Percentiles rank a stretch among this genome's conserved stretches.
phyloP scores from a whole-genome alignment of 2,113 vertebrate species.

The Xiphophorus maculatus region DNA sequence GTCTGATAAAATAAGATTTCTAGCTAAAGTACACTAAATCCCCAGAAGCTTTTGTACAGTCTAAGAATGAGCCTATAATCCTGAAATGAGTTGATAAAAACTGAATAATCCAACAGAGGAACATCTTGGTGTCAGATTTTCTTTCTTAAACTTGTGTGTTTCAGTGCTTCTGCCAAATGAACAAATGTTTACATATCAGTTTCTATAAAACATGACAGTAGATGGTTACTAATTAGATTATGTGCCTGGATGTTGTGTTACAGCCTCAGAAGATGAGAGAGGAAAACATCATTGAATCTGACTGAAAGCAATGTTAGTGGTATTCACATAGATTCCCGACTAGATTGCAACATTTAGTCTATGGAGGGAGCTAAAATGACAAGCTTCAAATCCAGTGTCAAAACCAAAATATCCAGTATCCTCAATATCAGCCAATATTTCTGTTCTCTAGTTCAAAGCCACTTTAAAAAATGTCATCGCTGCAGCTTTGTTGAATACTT shows the following conservation, averaged over 20 bases:
- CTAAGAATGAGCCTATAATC: conserved; percentile 13
- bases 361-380: no score
- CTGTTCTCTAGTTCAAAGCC: not conserved
- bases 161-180: conserved; percentile 3
- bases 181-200: conserved; percentile 22
- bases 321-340: no score
- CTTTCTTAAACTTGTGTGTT: not conserved
- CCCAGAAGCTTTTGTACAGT: conserved; percentile 14
- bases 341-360: no score
- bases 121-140: conserved; percentile 1
- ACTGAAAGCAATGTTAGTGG: no score
- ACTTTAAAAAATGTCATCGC: not conserved
- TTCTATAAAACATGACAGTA: conserved; percentile 11
- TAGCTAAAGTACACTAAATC: conserved; percentile 14
- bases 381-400: not conserved
- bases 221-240: conserved; percentile 24
- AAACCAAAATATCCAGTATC: no score
- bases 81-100: conserved; percentile 5
- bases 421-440: not conserved
- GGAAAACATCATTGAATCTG: not conserved
- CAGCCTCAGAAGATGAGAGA: not conserved
- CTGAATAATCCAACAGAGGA: conserved; percentile 1
- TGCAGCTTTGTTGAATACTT: no score
- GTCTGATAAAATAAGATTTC: not conserved
- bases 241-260: not conserved